Base-by-base conservation (phyloP, 2,113 vertebrate species). In the Chloebia gouldiae region DNA sequence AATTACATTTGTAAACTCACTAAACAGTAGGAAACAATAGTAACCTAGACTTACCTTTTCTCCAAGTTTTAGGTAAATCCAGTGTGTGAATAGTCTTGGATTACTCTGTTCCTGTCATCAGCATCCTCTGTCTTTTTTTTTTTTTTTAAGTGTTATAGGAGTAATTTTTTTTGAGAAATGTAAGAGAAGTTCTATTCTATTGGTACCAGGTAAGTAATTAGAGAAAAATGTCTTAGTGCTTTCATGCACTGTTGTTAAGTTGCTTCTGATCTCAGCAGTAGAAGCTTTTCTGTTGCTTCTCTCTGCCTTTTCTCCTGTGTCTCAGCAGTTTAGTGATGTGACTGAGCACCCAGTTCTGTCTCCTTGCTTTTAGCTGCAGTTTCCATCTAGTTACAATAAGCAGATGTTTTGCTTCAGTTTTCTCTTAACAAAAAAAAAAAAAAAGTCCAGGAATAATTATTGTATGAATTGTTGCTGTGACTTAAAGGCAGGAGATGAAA, bases 301-400 rank as follows among this genome's bases (percentile, higher is more conserved):
- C 11, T 7, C 18, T 72, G 33, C 25, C 57, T 51, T 56, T 78
- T 31, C 31, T 72, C 31, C 51, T 31, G 45, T 40, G 50, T 56
- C n/a, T 86, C 3, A 76, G 40, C 75, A 59, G n/a, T 37, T 83
- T 22, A 44, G 27, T 37, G 24, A 24, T 31, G 8, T 16, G 7
- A 39, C 35, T 4, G 9, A 37, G 12, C 2, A 6, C 13, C 3
- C 23, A 2, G 0, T 53, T 73, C 22, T 95, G 61, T 66, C 94
- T 96, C 13, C 96, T 91, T 4, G 35, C 42, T 78, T 57, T 95
- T 78, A 97, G 15, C 93, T 97, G 81, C 88, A 98, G 56, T 96
- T 95, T 1, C 16, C 42, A 44, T 44, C 95, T 83, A 50, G 79
- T 97, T 64, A 88, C 93, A 40, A 86, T 93, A 30, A 89, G 68